Conservation (phyloP, 2,888 invertebrate species). For the Endotricha flammealis region DNA sequence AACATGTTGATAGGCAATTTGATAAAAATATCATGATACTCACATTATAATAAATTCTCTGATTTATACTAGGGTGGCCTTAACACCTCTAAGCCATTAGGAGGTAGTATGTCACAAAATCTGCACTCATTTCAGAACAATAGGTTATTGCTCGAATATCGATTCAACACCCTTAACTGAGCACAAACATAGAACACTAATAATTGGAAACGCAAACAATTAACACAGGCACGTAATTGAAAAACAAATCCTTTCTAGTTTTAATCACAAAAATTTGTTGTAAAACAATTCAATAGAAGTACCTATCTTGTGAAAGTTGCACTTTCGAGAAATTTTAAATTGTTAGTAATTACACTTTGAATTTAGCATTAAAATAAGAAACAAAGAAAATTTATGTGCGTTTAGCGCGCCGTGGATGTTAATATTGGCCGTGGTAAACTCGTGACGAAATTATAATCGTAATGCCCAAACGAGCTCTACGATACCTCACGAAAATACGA, state of each 20-base stretch:
- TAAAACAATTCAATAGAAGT: slow-evolving; percentile 29
- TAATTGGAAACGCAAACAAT: slow-evolving; percentile 43
- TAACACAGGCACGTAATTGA: slow-evolving; percentile 34
- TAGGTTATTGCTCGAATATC: slow-evolving; percentile 45
- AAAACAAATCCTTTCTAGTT: slow-evolving; percentile 37
- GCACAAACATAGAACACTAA: slow-evolving; percentile 40
- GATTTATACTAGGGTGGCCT: slow-evolving; percentile 19
- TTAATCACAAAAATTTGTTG: slow-evolving; percentile 19
- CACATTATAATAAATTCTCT: slow-evolving; percentile 22
- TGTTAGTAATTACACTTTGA: slow-evolving; percentile 1
- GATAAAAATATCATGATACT: slow-evolving; percentile 17
- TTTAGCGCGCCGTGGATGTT: neutral
- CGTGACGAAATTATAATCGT: neutral
- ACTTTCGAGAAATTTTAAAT: slow-evolving; percentile 14
- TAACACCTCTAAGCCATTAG: slow-evolving; percentile 38
- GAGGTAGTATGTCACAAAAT: slow-evolving; percentile 46
- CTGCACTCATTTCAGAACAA: slow-evolving; percentile 61
- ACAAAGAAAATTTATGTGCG: slow-evolving; percentile 1
- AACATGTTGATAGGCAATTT: neutral
- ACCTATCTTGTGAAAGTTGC: slow-evolving; percentile 23
- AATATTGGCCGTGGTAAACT: neutral
- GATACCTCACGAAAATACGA: too few species aligned
- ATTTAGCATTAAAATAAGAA: neutral
- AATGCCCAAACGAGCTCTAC: neutral
- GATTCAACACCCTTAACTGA: slow-evolving; percentile 41